Evolutionary conservation across 2,113 vertebrate genomes (phyloP), one percentile per base, ranked within the genome.

Genomic region (Orycteropus afer): DNA sequence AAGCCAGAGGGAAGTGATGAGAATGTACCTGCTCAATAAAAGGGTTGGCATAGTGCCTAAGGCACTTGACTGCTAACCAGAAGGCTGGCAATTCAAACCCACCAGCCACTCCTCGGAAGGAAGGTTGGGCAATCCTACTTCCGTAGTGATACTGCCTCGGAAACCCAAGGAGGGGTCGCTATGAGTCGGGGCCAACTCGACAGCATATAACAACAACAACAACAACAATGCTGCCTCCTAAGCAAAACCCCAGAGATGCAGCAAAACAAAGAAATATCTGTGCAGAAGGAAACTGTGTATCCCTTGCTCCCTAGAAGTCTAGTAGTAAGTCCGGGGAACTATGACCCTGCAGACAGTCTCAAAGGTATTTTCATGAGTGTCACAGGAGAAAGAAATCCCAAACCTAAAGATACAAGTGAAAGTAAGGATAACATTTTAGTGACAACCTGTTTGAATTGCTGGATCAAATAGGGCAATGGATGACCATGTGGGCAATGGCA

Each of bases 381-480:
- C 34, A 37, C 37, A 23, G 83, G 88, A 88, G 78, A 71, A 95
- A 87, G 47, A 80, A 49, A 83, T 45, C 83, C 34, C 25, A 84
- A 20, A 37, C 27, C 22, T 86, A 73, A 49, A 65, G 42, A 37
- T 51, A 13, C 76, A 90, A 22, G 34, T 47, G 32, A 69, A 6
- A 34, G 71, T 49, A 69, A 63, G 37, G 15, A 23, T 57, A 27
- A 7, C 53, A 59, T 57, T 34, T 79, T 32, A 78, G 34, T 79
- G 49, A 59, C 67, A n/a, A 74, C 11, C 8, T 74, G 53, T 8
- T 59, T 57, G 40, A 10, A 10, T 34, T 14, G 13, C 76, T 61
- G 55, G 14, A 42, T 51, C 14, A 71, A 42, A 23, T 45, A 55
- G 82, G n/a, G 32, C n/a, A 45, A n/a, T 45, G 55, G 45, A 32